These are phyloP conservation scores for Pyrgus malvae DNA, from an alignment of 2,888 invertebrate species.

Conservation along the genomic window DNA sequence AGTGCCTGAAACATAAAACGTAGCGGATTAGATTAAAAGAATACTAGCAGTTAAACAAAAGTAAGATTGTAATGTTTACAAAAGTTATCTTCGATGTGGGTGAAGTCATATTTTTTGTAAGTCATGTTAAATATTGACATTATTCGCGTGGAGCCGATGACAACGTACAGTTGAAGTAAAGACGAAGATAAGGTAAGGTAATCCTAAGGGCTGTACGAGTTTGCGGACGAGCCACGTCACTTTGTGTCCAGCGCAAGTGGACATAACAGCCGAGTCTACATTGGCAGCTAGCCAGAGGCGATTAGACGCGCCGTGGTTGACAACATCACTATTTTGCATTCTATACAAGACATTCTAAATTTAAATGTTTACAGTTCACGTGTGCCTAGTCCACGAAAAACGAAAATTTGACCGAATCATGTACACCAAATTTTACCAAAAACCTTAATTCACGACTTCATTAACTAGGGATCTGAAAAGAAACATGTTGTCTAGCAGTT, in stretches of 20 bases:
- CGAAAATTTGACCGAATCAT: too few relatives aligned
- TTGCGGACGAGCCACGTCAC: not conserved
- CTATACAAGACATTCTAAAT: conserved; percentile 9
- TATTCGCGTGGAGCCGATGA: conserved; percentile 28
- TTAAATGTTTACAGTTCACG: not conserved
- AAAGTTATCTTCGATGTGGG: conserved; percentile 50
- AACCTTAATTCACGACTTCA: too few relatives aligned
- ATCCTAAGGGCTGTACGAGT: not conserved
- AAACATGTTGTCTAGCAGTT: too few relatives aligned
- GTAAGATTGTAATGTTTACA: conserved; percentile 62
- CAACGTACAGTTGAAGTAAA: not conserved
- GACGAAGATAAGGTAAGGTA: not conserved
- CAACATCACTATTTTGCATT: conserved; percentile 22
- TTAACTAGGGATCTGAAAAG: too few relatives aligned
- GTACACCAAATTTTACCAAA: too few relatives aligned
- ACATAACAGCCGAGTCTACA: conserved; percentile 16
- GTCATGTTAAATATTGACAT: conserved; percentile 45
- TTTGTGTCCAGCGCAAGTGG: not conserved
- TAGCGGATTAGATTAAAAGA: conserved; percentile 61
- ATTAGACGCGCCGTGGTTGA: conserved; percentile 30
- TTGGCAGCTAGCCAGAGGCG: conserved; percentile 34
- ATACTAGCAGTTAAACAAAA: conserved; percentile 38
- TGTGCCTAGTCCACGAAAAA: not conserved
- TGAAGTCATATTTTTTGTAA: conserved; percentile 52
- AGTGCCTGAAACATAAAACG: conserved; percentile 76